A percentile compares a stretch with the other conserved stretches of the same genome.
Conservation (phyloP, 2,797 vertebrate genomes). For the Coilia nasus region DNA sequence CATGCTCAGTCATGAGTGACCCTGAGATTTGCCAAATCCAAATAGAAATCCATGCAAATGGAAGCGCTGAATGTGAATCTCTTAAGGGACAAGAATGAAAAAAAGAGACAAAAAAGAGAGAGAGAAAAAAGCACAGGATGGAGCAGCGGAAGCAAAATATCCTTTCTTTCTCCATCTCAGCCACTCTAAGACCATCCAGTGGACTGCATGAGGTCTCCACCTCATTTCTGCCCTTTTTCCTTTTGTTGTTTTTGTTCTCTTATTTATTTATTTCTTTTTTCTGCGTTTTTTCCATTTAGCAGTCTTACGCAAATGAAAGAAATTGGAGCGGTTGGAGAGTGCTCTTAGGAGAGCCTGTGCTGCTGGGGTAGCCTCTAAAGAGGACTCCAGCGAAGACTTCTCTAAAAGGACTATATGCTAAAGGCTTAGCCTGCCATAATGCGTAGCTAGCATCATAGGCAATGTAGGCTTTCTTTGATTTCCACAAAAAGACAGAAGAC, state of each 20-base stretch:
- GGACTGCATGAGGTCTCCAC: not conserved
- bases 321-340: not conserved
- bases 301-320: not conserved
- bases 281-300: not conserved
- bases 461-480: no score
- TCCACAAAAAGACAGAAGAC: no score
- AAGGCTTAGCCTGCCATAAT: no score
- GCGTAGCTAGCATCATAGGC: no score
- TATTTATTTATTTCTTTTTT: not conserved
- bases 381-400: not conserved
- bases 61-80: constrained; percentile 37
- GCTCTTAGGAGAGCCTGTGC: not conserved
- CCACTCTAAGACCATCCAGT: not conserved
- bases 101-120: not conserved
- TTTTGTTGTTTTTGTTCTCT: not conserved
- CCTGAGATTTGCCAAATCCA: constrained; percentile 68
- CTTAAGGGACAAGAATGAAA: constrained; percentile 3
- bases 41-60: constrained; percentile 76
- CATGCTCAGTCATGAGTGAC: constrained; percentile 74
- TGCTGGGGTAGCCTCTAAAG: not conserved
- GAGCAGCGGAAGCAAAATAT: not conserved
- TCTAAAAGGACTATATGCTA: not conserved
- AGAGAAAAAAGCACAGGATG: not conserved
- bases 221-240: not conserved
- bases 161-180: not conserved